phyloP scores from a whole-genome alignment of 2,797 vertebrate species.

The Choloepus didactylus region DNA sequence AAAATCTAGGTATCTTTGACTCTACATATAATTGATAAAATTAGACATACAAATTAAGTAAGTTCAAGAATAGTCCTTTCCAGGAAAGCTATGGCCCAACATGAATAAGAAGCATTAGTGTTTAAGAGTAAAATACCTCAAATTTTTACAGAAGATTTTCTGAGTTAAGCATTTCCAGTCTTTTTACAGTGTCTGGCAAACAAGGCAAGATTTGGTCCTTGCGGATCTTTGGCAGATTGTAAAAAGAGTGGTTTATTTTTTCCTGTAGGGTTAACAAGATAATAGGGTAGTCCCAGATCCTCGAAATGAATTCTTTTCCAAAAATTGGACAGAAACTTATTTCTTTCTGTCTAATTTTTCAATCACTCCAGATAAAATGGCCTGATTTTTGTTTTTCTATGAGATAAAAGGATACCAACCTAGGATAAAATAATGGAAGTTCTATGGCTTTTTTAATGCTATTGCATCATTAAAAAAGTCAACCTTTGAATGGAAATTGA shows the following conservation, averaged over 20 bases:
- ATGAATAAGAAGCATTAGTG: not conserved
- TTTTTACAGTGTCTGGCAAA: conserved; percentile 5
- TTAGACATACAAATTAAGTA: not conserved
- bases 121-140: not conserved
- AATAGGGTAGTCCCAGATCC: not conserved
- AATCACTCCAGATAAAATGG: not conserved
- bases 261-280: not conserved
- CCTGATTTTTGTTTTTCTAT: conserved; percentile 36
- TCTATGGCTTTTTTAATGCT: not conserved
- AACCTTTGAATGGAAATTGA: conserved; percentile 50
- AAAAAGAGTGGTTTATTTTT: conserved; percentile 1
- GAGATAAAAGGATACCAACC: conserved; percentile 1
- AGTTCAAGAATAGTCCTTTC: conserved; percentile 1
- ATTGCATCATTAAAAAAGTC: conserved; percentile 25
- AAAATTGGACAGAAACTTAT: not conserved
- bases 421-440: conserved; percentile 34
- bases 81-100: not conserved
- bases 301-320: conserved; percentile 10
- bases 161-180: conserved; percentile 9
- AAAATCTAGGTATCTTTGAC: conserved; percentile 50
- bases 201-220: not conserved
- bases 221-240: not conserved
- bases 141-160: not conserved
- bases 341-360: not conserved
- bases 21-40: not conserved